These are phyloP conservation scores for Myiotriccus ornatus DNA, from an alignment of 2,797 vertebrate genomes.

Conservation along the genomic window DNA sequence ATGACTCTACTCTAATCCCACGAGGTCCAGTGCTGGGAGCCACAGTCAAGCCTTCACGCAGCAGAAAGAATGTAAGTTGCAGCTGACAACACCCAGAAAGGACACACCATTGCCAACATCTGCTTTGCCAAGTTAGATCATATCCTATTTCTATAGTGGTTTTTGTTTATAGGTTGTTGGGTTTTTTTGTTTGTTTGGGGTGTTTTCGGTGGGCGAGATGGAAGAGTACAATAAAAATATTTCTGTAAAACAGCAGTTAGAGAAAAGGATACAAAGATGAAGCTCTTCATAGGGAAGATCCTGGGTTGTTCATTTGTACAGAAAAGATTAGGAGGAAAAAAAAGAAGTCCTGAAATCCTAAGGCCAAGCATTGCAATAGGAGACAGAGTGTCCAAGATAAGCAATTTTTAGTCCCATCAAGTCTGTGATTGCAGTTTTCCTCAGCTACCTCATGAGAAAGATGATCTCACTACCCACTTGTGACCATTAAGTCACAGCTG, in stretches of 20 bases:
- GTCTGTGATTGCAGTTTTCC: constrained; percentile 44
- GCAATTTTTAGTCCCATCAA: constrained; percentile 13
- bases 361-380: not conserved
- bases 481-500: constrained; percentile 38
- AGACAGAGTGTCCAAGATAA: not conserved
- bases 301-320: not conserved
- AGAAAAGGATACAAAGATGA: not conserved
- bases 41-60: not conserved
- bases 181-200: not conserved
- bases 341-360: not conserved
- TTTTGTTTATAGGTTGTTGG: not conserved
- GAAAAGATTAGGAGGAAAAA: not conserved
- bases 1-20: not conserved
- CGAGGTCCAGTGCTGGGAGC: not conserved
- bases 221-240: not conserved
- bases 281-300: not conserved
- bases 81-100: constrained; percentile 52
- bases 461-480: constrained; percentile 47
- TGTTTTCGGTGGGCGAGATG: not conserved
- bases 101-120: not conserved
- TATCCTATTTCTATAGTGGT: not conserved
- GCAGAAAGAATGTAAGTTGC: constrained; percentile 30
- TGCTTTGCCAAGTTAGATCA: constrained; percentile 26
- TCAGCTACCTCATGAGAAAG: constrained; percentile 10
- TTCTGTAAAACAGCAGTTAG: not conserved